Conservation (phyloP, 2,113 vertebrate species). For the Oreotrochilus melanogaster region DNA sequence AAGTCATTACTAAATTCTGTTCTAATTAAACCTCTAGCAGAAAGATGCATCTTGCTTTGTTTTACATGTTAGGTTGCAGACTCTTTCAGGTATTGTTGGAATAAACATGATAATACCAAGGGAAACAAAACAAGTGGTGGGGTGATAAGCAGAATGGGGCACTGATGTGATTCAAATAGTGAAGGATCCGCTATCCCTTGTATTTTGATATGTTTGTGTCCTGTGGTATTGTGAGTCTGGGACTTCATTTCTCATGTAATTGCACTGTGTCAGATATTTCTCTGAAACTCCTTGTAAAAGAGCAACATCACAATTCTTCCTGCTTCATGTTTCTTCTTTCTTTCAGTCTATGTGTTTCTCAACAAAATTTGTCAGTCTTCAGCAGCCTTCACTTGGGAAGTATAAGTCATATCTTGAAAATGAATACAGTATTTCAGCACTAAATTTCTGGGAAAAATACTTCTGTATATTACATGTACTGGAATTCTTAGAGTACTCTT, state of each 20-base stretch:
- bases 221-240: background rate
- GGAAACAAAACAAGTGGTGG: background rate
- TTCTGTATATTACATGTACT: background rate
- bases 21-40: background rate
- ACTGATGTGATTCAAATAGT: background rate
- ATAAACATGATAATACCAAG: background rate
- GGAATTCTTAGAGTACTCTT: too few relatives aligned
- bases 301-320: background rate
- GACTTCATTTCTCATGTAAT: background rate
- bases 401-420: background rate
- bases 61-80: background rate
- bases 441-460: background rate
- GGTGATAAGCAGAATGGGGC: background rate
- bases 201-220: background rate
- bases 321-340: background rate
- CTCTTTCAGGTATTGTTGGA: background rate
- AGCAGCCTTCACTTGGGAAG: background rate
- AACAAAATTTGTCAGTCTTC: background rate
- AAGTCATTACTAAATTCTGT: background rate
- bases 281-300: background rate
- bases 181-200: fast-evolving
- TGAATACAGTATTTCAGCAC: background rate
- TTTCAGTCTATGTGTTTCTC: background rate
- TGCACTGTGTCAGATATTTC: background rate
- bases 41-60: background rate